Percentiles rank a stretch among this genome's conserved stretches.
Evolutionary conservation across 2,888 invertebrate species (phyloP).

Genomic region (Idaea aversata): DNA sequence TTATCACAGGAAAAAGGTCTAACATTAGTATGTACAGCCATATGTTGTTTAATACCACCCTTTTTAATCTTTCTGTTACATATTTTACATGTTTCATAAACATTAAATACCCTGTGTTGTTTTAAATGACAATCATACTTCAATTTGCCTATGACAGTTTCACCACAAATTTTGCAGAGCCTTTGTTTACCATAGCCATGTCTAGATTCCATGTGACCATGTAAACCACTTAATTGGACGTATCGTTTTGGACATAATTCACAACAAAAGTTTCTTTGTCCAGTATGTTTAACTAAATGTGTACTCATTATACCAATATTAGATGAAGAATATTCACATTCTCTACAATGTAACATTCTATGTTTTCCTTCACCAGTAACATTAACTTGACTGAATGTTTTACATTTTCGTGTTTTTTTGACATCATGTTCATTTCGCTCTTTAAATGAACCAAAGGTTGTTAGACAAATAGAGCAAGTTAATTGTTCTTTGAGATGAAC

Average conservation of each 20-base stretch:
- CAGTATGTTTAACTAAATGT: constrained; percentile 53
- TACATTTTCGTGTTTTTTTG: constrained; percentile 23
- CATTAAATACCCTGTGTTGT: constrained; percentile 35
- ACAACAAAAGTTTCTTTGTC: constrained; percentile 53
- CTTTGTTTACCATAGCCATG: constrained; percentile 49
- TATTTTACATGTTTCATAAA: constrained; percentile 36
- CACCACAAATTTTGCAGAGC: constrained; percentile 62
- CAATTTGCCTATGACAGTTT: constrained; percentile 48
- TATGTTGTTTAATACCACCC: constrained; percentile 39
- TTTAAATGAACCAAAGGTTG: constrained; percentile 44
- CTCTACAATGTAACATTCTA: constrained; percentile 33
- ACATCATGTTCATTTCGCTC: constrained; percentile 45
- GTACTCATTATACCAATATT: constrained; percentile 49
- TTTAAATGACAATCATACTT: constrained; percentile 51
- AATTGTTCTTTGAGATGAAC: constrained; percentile 33
- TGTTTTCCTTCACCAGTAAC: constrained; percentile 25
- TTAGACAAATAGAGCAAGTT: constrained; percentile 38
- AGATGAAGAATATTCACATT: constrained; percentile 50
- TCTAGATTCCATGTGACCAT: constrained; percentile 48
- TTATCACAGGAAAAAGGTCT: constrained; percentile 58
- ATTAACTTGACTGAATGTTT: constrained; percentile 13
- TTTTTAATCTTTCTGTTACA: constrained; percentile 49
- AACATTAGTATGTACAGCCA: constrained; percentile 53
- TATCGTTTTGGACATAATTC: constrained; percentile 48
- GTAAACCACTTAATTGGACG: constrained; percentile 52